phyloP scores from a whole-genome alignment of 2,113 vertebrate genomes.

The Zosterops hypoxanthus region DNA sequence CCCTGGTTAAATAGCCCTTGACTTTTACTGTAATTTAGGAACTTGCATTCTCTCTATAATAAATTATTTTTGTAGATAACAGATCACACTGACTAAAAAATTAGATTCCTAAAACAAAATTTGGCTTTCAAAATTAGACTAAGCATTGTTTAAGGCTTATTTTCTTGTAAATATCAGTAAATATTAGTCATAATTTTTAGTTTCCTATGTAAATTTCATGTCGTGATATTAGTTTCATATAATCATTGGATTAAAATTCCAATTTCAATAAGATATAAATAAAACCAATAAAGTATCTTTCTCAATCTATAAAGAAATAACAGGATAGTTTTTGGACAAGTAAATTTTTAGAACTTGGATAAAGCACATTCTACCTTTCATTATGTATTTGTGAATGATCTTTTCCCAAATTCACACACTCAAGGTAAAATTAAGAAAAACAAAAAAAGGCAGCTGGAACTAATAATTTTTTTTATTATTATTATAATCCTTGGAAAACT shows the following conservation, averaged over 20 bases:
- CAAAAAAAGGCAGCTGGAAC: no score
- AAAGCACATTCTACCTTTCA: neutral
- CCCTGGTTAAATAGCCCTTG: neutral
- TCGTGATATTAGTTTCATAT: neutral
- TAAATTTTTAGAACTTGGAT: neutral
- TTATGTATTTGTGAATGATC: neutral
- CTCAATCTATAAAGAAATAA: neutral
- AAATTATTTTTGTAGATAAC: neutral
- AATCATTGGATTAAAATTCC: neutral
- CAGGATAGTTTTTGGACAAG: neutral
- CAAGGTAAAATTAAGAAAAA: neutral
- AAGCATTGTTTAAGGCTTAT: neutral
- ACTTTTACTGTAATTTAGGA: neutral
- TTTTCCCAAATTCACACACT: neutral
- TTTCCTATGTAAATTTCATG: neutral
- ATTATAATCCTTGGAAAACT: neutral
- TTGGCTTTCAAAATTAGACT: neutral
- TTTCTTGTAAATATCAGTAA: neutral
- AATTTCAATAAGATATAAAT: neutral
- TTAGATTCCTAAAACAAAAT: neutral
- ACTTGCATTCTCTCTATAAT: neutral
- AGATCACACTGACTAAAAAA: neutral
- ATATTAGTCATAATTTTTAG: neutral
- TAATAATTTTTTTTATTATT: neutral
- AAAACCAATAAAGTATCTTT: neutral